These are phyloP conservation scores for Rhogogaster chlorosoma DNA, from an alignment of 2,888 invertebrate genomes.

Conservation along the genomic window DNA sequence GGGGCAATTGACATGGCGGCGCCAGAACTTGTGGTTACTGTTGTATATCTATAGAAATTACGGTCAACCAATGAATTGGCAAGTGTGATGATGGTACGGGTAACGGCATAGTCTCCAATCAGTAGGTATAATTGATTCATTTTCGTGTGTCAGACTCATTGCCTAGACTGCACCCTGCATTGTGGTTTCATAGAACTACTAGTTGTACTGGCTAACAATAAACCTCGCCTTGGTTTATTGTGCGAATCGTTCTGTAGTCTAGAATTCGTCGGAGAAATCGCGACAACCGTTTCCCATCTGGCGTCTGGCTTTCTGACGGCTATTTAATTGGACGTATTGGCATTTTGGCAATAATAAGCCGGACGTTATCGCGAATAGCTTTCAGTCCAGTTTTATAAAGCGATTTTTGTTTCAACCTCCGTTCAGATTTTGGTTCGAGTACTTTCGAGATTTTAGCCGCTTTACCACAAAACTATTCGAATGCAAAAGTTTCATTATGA, in stretches of 20 bases:
- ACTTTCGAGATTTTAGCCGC: background rate
- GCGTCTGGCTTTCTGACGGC: conserved; percentile 2
- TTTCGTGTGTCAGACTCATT: conserved; percentile 52
- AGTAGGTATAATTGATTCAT: conserved; percentile 75
- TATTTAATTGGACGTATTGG: conserved; percentile 41
- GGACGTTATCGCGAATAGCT: background rate
- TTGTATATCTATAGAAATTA: conserved; percentile 73
- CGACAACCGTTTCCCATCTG: conserved; percentile 5
- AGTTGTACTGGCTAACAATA: background rate
- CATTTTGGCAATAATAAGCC: conserved; percentile 26
- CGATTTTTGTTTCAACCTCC: background rate
- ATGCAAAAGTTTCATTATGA: background rate
- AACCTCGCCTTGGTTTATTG: conserved; percentile 37
- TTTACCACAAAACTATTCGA: background rate
- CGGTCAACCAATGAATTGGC: conserved; percentile 70
- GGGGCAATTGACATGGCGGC: conserved; percentile 63
- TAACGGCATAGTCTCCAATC: conserved; percentile 73
- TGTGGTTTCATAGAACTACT: conserved; percentile 19
- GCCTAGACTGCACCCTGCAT: conserved; percentile 1
- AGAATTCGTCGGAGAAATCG: background rate
- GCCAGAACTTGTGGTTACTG: conserved; percentile 70
- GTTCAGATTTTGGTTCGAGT: background rate
- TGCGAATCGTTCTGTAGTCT: background rate
- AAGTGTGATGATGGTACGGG: conserved; percentile 72
- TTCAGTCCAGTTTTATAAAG: background rate